These are phyloP conservation scores for Balearica regulorum DNA, from an alignment of 2,797 vertebrate species.

Conservation along the genomic window DNA sequence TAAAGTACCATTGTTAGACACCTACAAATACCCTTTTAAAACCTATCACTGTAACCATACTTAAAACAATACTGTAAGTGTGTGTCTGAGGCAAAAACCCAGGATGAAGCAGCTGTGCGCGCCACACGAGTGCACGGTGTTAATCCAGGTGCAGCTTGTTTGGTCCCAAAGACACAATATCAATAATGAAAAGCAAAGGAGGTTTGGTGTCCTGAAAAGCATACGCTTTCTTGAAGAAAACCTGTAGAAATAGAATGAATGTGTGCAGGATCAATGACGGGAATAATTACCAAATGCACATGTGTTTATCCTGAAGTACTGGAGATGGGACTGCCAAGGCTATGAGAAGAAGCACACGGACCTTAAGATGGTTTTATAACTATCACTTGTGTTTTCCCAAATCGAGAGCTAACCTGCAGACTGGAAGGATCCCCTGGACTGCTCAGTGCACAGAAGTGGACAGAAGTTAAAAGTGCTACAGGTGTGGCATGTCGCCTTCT, in stretches of 20 bases:
- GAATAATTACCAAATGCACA: neutral
- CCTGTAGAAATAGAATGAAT: neutral
- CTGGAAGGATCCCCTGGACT: neutral
- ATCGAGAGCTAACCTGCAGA: neutral
- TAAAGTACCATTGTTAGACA: neutral
- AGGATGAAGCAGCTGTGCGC: neutral
- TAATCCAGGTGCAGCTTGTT: neutral
- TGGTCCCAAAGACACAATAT: neutral
- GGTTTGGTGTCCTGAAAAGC: neutral
- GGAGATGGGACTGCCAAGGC: neutral
- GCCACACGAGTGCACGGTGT: neutral
- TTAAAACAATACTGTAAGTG: neutral
- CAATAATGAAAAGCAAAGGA: neutral
- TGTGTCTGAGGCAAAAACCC: neutral
- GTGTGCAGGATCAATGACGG: neutral
- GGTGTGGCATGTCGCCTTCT: neutral
- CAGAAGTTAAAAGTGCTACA: neutral
- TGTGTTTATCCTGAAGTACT: neutral
- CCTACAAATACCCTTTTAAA: neutral
- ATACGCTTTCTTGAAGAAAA: conserved; percentile 4
- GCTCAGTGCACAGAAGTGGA: neutral
- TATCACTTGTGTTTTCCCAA: neutral
- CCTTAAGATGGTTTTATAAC: neutral
- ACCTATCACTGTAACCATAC: neutral
- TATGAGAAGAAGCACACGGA: neutral